Conservation (phyloP, 2,888 invertebrate genomes). For the Gonocerus acuteangulatus region DNA sequence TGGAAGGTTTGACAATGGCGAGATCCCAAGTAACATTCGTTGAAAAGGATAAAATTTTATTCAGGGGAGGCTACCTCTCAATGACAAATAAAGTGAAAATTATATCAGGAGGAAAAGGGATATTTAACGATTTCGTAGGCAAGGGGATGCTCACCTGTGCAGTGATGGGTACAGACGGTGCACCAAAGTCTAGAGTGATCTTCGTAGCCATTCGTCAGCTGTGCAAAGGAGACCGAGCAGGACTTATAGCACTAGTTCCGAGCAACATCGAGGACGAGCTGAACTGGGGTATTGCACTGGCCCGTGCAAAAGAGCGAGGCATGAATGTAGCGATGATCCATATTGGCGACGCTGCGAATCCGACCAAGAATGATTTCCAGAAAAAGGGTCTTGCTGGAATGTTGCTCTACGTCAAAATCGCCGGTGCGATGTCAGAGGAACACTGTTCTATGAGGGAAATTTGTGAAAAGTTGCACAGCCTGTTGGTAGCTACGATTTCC, state of each 20-base stretch:
- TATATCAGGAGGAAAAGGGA: not conserved
- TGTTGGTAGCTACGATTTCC: conserved; percentile 1
- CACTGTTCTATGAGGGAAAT: not conserved
- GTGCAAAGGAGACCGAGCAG: not conserved
- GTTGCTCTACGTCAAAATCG: conserved; percentile 1
- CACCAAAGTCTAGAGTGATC: conserved; percentile 1
- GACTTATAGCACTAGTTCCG: not conserved
- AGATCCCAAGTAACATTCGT: conserved; percentile 1
- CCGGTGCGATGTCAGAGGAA: conserved; percentile 9
- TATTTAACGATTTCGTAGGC: not conserved
- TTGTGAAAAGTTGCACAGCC: not conserved
- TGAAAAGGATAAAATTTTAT: not conserved
- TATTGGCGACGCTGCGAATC: not conserved
- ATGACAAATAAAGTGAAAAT: not conserved
- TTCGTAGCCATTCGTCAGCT: not conserved
- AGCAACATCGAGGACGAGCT: conserved; percentile 9
- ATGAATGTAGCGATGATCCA: not conserved
- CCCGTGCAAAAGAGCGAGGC: not conserved
- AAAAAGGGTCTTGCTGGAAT: not conserved
- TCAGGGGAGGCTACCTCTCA: not conserved
- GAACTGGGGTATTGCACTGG: conserved; percentile 6
- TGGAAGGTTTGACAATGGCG: not conserved
- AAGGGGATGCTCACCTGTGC: conserved; percentile 2
- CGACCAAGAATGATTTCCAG: not conserved
- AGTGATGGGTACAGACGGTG: not conserved